These are phyloP conservation scores for Drosophila rubida DNA, from an alignment of 2,888 invertebrate species.

Conservation along the genomic window DNA sequence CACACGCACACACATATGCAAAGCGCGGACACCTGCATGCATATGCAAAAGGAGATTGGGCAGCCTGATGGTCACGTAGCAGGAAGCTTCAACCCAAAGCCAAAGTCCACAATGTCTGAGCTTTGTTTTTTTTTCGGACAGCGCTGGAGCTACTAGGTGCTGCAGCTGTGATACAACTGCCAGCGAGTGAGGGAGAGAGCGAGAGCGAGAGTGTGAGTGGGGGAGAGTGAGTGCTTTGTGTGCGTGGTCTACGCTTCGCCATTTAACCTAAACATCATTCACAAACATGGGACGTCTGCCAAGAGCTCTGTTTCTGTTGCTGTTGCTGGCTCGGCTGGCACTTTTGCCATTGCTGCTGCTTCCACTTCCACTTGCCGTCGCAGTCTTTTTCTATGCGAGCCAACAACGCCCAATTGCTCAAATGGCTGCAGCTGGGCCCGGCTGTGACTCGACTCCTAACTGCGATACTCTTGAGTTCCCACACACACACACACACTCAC, in stretches of 20 bases:
- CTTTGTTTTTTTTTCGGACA: slow-evolving; percentile 7
- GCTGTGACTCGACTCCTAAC: slow-evolving; percentile 24
- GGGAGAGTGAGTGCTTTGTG: slow-evolving; percentile 27
- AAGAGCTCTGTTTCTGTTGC: slow-evolving; percentile 25
- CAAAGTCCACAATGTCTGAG: slow-evolving; percentile 53
- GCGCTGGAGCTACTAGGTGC: not conserved
- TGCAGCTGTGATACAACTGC: slow-evolving; percentile 46
- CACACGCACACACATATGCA: slow-evolving; percentile 28
- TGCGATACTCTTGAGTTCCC: slow-evolving; percentile 43
- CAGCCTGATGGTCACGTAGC: slow-evolving; percentile 65
- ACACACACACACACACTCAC: slow-evolving; percentile 16
- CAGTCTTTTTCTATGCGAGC: slow-evolving; percentile 22
- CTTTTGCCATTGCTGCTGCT: not conserved
- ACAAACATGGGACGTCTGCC: slow-evolving; percentile 48
- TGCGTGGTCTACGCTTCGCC: slow-evolving; percentile 41
- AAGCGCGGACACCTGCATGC: slow-evolving; percentile 45
- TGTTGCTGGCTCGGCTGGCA: not conserved
- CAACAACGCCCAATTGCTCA: slow-evolving; percentile 60
- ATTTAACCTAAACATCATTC: slow-evolving; percentile 78
- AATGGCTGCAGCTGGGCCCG: slow-evolving; percentile 52
- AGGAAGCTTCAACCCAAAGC: slow-evolving; percentile 55
- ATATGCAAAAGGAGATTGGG: slow-evolving; percentile 40
- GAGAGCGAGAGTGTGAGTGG: not conserved
- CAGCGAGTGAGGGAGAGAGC: slow-evolving; percentile 27
- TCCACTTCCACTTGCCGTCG: not conserved